Conservation (phyloP, 2,113 vertebrate genomes). For the Silurus glanis region DNA sequence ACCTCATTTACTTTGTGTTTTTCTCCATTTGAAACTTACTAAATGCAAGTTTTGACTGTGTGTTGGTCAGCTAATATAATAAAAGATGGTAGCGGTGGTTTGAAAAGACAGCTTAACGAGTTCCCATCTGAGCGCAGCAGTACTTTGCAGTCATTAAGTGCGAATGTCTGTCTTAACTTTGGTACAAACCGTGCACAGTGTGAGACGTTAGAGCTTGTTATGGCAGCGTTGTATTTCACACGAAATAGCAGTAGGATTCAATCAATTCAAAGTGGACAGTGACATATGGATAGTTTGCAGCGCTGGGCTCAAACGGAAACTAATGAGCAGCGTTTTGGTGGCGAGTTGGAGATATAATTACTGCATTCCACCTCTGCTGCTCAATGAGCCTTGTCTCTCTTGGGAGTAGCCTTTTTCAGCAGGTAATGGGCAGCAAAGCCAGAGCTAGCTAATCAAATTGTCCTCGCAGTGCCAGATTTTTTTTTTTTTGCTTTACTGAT, state of each 20-base stretch:
- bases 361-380: constrained; percentile 70
- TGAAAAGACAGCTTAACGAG: constrained; percentile 31
- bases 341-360: constrained; percentile 75
- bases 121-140: constrained; percentile 41
- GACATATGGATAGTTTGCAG: constrained; percentile 62
- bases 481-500: constrained; percentile 59
- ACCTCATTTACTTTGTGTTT: constrained; percentile 57
- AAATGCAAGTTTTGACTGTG: constrained; percentile 19
- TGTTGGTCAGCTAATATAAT: constrained; percentile 15
- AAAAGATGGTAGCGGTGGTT: neutral
- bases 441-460: constrained; percentile 67
- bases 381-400: constrained; percentile 74
- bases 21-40: constrained; percentile 31
- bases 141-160: constrained; percentile 44
- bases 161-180: constrained; percentile 56
- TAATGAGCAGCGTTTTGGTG: constrained; percentile 75
- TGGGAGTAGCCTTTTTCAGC: constrained; percentile 70
- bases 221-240: neutral
- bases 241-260: constrained; percentile 44
- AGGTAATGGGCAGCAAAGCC: constrained; percentile 69
- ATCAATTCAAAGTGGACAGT: constrained; percentile 52
- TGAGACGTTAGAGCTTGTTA: neutral
- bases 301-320: constrained; percentile 58
- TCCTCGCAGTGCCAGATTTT: constrained; percentile 64
- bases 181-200: constrained; percentile 63